phyloP scores from a whole-genome alignment of 2,113 vertebrate species.

The Heteronetta atricapilla region DNA sequence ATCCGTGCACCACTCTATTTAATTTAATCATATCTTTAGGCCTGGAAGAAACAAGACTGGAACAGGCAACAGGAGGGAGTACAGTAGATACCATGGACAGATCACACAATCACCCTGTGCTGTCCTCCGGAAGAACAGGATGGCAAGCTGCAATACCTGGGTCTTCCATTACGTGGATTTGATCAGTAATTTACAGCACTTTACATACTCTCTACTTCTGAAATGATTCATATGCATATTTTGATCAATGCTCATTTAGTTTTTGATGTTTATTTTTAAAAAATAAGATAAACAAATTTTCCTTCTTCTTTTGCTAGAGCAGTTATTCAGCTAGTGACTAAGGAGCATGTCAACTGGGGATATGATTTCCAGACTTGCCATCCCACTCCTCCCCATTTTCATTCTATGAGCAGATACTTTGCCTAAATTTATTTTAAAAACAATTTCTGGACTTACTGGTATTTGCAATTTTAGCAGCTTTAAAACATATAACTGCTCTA shows the following conservation, averaged over 20 bases:
- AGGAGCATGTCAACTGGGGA: background rate
- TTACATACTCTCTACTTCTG: background rate
- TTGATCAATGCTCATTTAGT: background rate
- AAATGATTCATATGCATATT: background rate
- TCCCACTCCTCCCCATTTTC: background rate
- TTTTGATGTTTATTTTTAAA: background rate
- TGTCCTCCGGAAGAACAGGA: background rate
- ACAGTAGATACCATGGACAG: background rate
- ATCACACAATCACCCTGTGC: rapidly evolving
- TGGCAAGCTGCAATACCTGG: background rate
- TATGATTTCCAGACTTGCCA: background rate
- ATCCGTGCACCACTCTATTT: background rate
- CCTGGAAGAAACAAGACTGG: background rate
- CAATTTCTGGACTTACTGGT: background rate
- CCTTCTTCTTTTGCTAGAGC: background rate
- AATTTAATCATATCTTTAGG: background rate
- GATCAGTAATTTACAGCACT: background rate
- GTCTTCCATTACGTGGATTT: background rate
- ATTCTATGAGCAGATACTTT: background rate
- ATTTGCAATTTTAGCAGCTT: background rate
- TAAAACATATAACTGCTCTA: background rate
- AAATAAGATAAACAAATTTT: background rate
- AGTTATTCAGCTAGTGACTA: background rate
- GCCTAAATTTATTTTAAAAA: background rate
- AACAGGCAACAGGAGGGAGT: rapidly evolving